These are phyloP conservation scores for Drosophila subpulchrella DNA, from an alignment of 1,140 invertebrate species.

Conservation along the genomic window DNA sequence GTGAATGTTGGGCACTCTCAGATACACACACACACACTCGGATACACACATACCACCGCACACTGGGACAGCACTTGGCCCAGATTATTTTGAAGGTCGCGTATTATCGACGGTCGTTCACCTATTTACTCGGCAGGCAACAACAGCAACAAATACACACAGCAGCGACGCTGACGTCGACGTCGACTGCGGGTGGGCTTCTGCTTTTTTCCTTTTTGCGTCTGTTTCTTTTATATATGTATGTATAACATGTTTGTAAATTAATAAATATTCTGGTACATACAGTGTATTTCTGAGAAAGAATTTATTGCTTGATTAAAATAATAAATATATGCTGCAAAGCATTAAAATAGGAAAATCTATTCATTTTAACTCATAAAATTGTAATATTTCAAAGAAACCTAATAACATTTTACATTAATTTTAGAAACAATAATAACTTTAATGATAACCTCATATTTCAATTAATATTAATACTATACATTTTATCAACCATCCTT, in stretches of 20 bases:
- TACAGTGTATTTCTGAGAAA: constrained; percentile 7
- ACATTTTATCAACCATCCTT: too few species aligned
- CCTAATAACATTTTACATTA: too few species aligned
- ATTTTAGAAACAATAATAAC: too few species aligned
- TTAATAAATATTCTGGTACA: constrained; percentile 19
- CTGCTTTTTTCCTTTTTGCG: constrained; percentile 31
- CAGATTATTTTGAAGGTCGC: constrained; percentile 84
- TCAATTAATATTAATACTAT: too few species aligned
- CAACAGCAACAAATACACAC: constrained; percentile 40
- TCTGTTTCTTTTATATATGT: constrained; percentile 25
- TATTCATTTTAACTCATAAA: too few species aligned
- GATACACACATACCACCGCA: constrained; percentile 16
- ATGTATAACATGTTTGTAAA: constrained; percentile 36
- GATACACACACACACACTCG: constrained; percentile 22
- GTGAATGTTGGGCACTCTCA: constrained; percentile 23
- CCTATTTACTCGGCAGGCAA: constrained; percentile 68
- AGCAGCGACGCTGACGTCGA: constrained; percentile 6
- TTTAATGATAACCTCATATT: too few species aligned
- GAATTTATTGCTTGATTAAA: not conserved
- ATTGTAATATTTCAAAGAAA: too few species aligned
- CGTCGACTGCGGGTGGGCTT: constrained; percentile 32
- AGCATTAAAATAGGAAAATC: too few species aligned
- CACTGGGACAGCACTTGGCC: constrained; percentile 82
- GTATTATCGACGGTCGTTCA: constrained; percentile 84
- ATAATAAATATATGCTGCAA: not conserved